Evolutionary conservation across 2,797 vertebrate genomes (phyloP).

Genomic region (Erethizon dorsatum): DNA sequence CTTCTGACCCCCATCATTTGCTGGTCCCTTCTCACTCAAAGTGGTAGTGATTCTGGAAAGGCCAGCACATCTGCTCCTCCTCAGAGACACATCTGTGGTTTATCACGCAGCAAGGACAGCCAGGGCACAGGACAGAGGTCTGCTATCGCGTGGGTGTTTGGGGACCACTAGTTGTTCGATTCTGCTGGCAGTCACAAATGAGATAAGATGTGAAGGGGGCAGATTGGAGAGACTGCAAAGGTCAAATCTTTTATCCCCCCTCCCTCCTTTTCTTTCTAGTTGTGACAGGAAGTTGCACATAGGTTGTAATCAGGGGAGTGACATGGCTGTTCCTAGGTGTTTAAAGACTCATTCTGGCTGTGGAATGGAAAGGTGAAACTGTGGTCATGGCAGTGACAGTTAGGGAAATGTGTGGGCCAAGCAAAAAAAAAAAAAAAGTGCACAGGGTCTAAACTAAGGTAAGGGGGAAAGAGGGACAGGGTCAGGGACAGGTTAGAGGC

Average conservation of each 20-base stretch:
- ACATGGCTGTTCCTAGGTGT: fast-evolving
- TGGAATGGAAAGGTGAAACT: background rate
- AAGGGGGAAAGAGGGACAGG: background rate
- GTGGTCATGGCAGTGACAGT: background rate
- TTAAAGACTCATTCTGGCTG: background rate
- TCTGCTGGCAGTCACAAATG: background rate
- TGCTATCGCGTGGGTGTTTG: fast-evolving
- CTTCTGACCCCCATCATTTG: too few relatives aligned
- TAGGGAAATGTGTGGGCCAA: background rate
- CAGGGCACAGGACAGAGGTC: background rate
- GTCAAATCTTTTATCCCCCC: background rate
- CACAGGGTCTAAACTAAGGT: background rate
- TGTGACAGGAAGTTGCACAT: background rate
- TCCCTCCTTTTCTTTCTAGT: background rate
- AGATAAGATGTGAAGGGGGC: background rate
- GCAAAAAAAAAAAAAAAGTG: background rate
- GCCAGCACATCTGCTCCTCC: background rate
- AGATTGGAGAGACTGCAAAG: background rate
- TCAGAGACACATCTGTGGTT: background rate
- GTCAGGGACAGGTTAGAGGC: background rate
- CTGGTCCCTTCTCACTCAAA: background rate
- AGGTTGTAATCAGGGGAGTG: background rate
- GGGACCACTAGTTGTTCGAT: background rate
- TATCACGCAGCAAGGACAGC: background rate
- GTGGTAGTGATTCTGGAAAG: background rate